Percentiles rank a stretch among this genome's conserved stretches.
Evolutionary conservation across 2,888 invertebrate genomes (phyloP).

Genomic region (Andrena dorsata): DNA sequence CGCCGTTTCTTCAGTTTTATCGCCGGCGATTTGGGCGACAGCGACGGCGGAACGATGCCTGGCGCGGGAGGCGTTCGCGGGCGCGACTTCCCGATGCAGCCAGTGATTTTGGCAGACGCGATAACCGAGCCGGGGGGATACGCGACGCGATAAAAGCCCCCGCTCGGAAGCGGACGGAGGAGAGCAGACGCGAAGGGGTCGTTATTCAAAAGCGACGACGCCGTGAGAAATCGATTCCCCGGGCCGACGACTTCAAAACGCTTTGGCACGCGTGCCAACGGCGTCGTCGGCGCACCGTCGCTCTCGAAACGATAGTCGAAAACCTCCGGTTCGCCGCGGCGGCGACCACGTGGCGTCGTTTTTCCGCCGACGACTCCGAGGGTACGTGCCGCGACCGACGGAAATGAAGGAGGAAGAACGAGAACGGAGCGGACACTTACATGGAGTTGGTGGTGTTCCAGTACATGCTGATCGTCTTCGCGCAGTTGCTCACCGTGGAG

Average conservation of each 20-base stretch:
- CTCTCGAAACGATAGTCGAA: constrained; percentile 7
- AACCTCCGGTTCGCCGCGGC: neutral
- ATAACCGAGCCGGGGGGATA: constrained; percentile 37
- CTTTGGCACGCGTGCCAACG: constrained; percentile 74
- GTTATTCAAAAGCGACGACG: constrained; percentile 71
- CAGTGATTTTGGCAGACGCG: constrained; percentile 71
- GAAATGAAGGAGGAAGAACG: neutral
- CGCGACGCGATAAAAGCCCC: constrained; percentile 68
- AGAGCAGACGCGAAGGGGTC: constrained; percentile 33
- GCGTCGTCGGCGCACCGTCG: constrained; percentile 30
- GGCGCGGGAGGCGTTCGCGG: constrained; percentile 55
- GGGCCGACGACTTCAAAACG: constrained; percentile 63
- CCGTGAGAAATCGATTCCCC: constrained; percentile 76
- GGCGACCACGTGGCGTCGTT: constrained; percentile 19
- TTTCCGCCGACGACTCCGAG: neutral
- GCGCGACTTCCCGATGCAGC: constrained; percentile 50
- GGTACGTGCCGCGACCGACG: neutral
- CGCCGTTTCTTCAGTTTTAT: constrained; percentile 60
- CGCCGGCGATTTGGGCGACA: constrained; percentile 68
- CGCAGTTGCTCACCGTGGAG: constrained; percentile 90
- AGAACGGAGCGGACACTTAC: constrained; percentile 85
- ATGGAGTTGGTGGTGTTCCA: constrained; percentile 97
- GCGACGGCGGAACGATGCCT: constrained; percentile 36
- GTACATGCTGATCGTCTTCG: constrained; percentile 94
- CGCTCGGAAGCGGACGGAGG: constrained; percentile 58